Percentiles rank a stretch among this genome's conserved stretches.
These are phyloP conservation scores for Cyprinella venusta DNA, from an alignment of 2,797 vertebrate species.

Conservation along the genomic window DNA sequence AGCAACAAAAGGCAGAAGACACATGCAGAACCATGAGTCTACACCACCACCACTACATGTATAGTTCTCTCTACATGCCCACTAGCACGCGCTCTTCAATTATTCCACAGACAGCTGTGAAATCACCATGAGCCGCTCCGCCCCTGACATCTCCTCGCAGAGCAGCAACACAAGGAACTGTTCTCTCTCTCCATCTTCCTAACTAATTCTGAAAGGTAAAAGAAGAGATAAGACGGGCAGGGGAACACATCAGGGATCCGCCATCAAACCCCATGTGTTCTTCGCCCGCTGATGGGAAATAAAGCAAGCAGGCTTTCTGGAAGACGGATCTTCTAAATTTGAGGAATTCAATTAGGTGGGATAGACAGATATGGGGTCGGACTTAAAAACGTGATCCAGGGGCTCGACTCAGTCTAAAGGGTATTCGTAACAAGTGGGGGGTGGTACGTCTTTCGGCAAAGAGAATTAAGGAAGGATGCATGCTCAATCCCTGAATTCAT, in stretches of 20 bases:
- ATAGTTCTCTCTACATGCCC: neutral
- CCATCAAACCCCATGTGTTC: constrained; percentile 37
- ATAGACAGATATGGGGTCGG: constrained; percentile 20
- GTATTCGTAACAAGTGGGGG: neutral
- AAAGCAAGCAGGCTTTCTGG: constrained; percentile 12
- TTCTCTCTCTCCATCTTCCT: constrained; percentile 28
- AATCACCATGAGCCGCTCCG: constrained; percentile 9
- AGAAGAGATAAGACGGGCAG: neutral
- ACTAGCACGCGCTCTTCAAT: constrained; percentile 11
- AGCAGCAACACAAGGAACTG: neutral
- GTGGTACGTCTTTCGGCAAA: neutral
- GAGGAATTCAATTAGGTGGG: constrained; percentile 47
- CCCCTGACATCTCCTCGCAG: neutral
- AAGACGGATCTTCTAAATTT: constrained; percentile 18
- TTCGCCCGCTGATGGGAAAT: constrained; percentile 28
- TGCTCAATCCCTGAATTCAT: constrained; percentile 18
- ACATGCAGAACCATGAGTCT: neutral
- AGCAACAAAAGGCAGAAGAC: constrained; percentile 13
- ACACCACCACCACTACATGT: neutral
- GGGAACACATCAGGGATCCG: neutral
- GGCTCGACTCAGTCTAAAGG: constrained; percentile 1
- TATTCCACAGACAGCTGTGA: constrained; percentile 43
- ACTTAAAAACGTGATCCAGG: neutral
- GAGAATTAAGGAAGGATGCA: neutral
- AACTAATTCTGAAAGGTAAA: constrained; percentile 35